These are phyloP conservation scores for Leptopilina drosophilae DNA, from an alignment of 2,888 invertebrate genomes.

Conservation along the genomic window DNA sequence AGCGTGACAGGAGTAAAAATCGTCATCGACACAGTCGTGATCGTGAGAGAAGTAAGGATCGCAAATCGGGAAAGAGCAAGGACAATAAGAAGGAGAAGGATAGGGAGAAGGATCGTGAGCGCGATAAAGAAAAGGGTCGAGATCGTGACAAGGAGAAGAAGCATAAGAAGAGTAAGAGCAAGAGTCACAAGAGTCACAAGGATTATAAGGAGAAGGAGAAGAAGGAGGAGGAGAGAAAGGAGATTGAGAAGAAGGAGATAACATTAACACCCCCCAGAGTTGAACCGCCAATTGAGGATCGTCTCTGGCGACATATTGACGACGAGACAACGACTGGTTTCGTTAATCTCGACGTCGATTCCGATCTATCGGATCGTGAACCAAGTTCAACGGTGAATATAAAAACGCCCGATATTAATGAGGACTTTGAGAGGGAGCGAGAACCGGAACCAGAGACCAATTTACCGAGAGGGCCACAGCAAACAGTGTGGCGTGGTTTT, in stretches of 20 bases:
- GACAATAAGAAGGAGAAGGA: conserved; percentile 66
- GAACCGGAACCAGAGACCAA: conserved; percentile 59
- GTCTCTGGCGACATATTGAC: conserved; percentile 79
- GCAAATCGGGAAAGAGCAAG: conserved; percentile 64
- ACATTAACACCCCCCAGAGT: conserved; percentile 50
- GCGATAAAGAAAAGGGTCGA: conserved; percentile 60
- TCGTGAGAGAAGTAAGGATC: conserved; percentile 68
- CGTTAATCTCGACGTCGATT: conserved; percentile 68
- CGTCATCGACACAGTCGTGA: conserved; percentile 64
- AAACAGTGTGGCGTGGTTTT: conserved; percentile 88
- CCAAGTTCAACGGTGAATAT: conserved; percentile 88
- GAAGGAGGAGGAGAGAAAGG: conserved; percentile 63
- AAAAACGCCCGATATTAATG: conserved; percentile 79
- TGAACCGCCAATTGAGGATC: conserved; percentile 77
- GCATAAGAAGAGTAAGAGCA: conserved; percentile 57
- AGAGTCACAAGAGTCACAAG: conserved; percentile 55
- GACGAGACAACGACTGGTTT: conserved; percentile 73
- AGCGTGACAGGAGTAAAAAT: conserved; percentile 60
- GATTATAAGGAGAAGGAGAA: conserved; percentile 61
- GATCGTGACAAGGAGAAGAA: conserved; percentile 62
- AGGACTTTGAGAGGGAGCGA: conserved; percentile 67
- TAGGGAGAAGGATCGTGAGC: conserved; percentile 57
- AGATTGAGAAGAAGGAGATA: conserved; percentile 57
- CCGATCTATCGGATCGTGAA: conserved; percentile 82
- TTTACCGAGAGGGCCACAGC: conserved; percentile 59